Percentiles rank a stretch among this genome's conserved stretches.
Evolutionary conservation across 2,888 invertebrate genomes (phyloP).

Genomic region (Cryptosula pallasiana): DNA sequence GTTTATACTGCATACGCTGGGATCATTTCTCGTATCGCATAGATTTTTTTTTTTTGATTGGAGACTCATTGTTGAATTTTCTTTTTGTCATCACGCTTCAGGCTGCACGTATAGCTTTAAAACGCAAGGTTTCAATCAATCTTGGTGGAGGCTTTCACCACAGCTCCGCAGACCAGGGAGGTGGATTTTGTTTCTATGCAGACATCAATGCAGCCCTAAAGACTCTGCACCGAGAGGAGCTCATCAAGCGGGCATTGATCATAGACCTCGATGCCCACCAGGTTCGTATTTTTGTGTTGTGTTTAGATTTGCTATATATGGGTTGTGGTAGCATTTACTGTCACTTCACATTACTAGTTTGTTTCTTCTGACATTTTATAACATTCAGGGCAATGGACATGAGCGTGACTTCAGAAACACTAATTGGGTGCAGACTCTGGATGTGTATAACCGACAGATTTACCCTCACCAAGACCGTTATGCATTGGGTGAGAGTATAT

Average conservation of each 20-base stretch:
- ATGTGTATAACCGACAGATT: neutral
- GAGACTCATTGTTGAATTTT: too few species aligned
- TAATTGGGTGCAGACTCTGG: neutral
- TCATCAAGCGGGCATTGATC: slow-evolving; percentile 67
- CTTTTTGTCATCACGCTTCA: neutral
- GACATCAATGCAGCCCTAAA: slow-evolving; percentile 73
- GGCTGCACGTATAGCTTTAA: neutral
- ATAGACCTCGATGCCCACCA: slow-evolving; percentile 89
- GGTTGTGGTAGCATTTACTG: too few species aligned
- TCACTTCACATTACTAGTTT: too few species aligned
- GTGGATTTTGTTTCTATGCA: slow-evolving; percentile 85
- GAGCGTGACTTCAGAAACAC: neutral
- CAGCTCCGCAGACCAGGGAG: slow-evolving; percentile 69
- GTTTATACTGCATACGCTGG: too few species aligned
- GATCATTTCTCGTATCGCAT: too few species aligned
- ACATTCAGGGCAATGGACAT: neutral
- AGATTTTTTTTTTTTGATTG: too few species aligned
- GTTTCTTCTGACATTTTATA: too few species aligned
- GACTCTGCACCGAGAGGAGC: slow-evolving; percentile 53
- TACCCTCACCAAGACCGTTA: too few species aligned
- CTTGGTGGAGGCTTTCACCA: slow-evolving; percentile 68
- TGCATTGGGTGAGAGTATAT: too few species aligned
- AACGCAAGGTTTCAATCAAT: slow-evolving; percentile 62
- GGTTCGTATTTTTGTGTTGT: too few species aligned
- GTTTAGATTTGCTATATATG: too few species aligned